These are phyloP conservation scores for Leptopilina syphax DNA, from an alignment of 2,888 invertebrate species.

Conservation along the genomic window DNA sequence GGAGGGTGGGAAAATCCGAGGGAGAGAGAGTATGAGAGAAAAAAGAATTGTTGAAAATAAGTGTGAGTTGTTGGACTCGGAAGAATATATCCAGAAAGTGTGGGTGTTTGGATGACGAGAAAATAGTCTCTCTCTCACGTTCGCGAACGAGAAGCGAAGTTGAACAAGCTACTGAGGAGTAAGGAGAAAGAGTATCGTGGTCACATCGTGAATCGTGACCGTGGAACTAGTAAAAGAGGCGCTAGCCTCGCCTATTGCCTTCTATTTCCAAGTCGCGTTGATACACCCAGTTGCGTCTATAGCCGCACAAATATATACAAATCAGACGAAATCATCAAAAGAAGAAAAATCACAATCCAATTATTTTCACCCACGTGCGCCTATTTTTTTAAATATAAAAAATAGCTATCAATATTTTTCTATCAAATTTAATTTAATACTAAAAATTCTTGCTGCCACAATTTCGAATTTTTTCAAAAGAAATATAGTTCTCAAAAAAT, in stretches of 20 bases:
- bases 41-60: background rate
- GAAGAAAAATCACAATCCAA: no score
- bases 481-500: no score
- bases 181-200: slow-evolving; percentile 30
- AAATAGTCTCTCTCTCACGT: slow-evolving; percentile 1
- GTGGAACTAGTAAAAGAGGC: slow-evolving; percentile 50
- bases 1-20: no score
- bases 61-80: background rate
- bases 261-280: slow-evolving; percentile 53
- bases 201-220: slow-evolving; percentile 43
- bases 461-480: no score
- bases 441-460: no score
- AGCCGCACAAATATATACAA: no score
- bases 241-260: slow-evolving; percentile 52
- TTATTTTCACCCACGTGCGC: no score
- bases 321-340: no score
- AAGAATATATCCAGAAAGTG: slow-evolving; percentile 6
- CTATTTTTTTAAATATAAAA: no score
- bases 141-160: slow-evolving; percentile 28
- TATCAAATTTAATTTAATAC: no score
- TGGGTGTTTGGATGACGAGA: background rate
- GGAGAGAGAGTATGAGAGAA: no score
- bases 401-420: no score
- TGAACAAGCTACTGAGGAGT: background rate
- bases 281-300: slow-evolving; percentile 43